Conservation (phyloP, 2,888 invertebrate genomes). For the Pseudeuparius sepicola region DNA sequence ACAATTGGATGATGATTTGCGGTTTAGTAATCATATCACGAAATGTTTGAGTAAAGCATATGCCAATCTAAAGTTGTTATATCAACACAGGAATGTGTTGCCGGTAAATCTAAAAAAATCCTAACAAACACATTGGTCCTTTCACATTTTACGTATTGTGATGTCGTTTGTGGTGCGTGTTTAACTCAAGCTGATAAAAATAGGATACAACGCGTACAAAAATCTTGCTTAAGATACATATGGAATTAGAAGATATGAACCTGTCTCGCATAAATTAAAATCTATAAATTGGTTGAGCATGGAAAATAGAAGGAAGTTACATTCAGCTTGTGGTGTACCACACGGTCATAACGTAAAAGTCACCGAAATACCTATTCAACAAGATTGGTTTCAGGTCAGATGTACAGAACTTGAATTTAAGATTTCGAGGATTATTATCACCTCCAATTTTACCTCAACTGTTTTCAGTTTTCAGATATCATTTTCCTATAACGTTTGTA, state of each 20-base stretch:
- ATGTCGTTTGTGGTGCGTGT: not conserved
- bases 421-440: constrained; percentile 1
- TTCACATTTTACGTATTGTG: not conserved
- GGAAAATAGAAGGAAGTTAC: constrained; percentile 1
- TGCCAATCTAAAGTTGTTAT: too few species aligned
- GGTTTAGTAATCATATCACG: too few species aligned
- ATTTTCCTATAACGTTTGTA: not conserved
- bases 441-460: not conserved
- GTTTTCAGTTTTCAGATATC: not conserved
- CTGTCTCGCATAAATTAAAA: not conserved
- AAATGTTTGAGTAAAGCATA: too few species aligned
- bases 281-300: not conserved
- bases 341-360: too few species aligned
- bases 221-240: constrained; percentile 3
- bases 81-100: too few species aligned
- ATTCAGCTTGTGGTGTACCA: not conserved
- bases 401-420: constrained; percentile 1
- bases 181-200: not conserved
- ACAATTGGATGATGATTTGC: too few species aligned
- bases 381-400: constrained; percentile 1
- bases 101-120: too few species aligned
- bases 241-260: constrained; percentile 3
- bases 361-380: too few species aligned
- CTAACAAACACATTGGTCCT: not conserved
- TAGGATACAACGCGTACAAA: not conserved